Evolutionary conservation across 64 coral and sea anemone species (phyloP), one percentile per base, ranked within the genome.

Genomic region (Pocillopora damicornis): DNA sequence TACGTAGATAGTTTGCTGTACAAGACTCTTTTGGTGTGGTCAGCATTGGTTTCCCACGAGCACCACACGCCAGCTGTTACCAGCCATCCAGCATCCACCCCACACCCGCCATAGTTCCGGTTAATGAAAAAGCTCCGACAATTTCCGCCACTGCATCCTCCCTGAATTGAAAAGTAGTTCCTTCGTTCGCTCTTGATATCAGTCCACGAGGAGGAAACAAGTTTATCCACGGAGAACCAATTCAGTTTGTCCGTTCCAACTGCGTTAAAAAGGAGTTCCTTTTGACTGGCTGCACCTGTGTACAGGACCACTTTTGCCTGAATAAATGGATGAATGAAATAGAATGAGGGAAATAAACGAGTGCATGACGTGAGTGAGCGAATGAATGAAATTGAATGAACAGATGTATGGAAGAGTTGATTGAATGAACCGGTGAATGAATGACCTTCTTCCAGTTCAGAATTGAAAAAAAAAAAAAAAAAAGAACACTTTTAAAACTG

Each of bases 121-220:
- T 73, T 81, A 15, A 89, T 90, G 59, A 75, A 90, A 81, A 90
- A 90, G 25, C 74, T 61, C 18, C 88, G 88, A 23, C 78, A 82
- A 0, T 15, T 56, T 13, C 13, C 56, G n/a, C 1, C 42, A 20
- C 9, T 9, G 73, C 77, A 89, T 35, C 75, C 69, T 0, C 80
- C 89, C 37, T 66, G 34, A 66, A 90, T 84, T 6, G 17, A 56
- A 64, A 84, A 90, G 75, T 9, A 90, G 34, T 76, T 38, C 4
- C 10, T 61, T 23, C 72, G 35, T n/a, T 84, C 72, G 1, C 59
- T 84, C 60, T 74, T 61, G 10, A 89, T 69, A 81, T 89, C 78
- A 17, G 64, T 58, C 88, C 78, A 89, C 1, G 88, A 63, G 14
- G 88, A 89, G 20, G 61, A 60, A 35, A 45, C 14, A 7, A 82